These are phyloP conservation scores for Coccyzus lansbergi DNA, from an alignment of 2,797 vertebrate genomes.

Conservation along the genomic window DNA sequence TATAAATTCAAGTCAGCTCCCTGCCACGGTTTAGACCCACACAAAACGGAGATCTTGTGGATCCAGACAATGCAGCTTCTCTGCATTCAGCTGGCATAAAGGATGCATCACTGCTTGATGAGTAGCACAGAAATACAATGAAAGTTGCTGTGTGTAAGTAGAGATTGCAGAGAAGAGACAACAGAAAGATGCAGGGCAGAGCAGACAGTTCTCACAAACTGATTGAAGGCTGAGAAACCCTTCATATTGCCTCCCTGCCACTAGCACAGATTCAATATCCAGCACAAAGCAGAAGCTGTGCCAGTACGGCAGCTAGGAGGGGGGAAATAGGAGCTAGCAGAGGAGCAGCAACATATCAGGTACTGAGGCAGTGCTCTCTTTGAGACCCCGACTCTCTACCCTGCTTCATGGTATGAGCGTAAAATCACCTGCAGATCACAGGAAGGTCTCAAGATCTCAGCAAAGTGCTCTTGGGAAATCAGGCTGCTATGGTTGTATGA, in stretches of 20 bases:
- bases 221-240: background rate
- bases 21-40: rapidly evolving
- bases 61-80: background rate
- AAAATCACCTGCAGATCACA: background rate
- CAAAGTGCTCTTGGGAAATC: background rate
- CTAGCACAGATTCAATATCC: background rate
- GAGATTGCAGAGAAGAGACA: background rate
- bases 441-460: background rate
- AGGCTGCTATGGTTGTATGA: background rate
- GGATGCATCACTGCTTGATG: background rate
- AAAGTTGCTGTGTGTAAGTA: background rate
- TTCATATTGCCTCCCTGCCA: background rate
- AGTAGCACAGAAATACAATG: background rate
- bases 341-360: background rate
- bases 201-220: background rate
- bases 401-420: background rate
- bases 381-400: background rate
- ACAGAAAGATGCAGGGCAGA: background rate
- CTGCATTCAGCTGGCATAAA: background rate
- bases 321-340: background rate
- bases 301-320: background rate
- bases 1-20: background rate
- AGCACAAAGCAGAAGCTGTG: background rate
- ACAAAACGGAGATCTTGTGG: background rate
- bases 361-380: rapidly evolving